Base-by-base conservation (phyloP, 1,140 invertebrate genomes). In the Heterodera carotae region DNA sequence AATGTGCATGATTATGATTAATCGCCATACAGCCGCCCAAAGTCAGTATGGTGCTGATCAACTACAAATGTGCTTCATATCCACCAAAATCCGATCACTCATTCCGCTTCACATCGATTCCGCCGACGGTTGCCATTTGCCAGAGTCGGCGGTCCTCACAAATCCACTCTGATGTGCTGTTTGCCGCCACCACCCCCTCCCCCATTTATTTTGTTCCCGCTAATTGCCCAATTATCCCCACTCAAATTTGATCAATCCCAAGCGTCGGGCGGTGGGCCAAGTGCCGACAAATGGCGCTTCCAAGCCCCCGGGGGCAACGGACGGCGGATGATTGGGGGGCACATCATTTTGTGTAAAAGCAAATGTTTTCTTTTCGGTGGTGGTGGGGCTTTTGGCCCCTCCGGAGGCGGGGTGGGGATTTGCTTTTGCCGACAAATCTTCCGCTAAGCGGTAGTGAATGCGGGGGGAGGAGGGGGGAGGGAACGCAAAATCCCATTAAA, bases 281-380 rank as follows among this genome's bases (percentile, higher is more conserved):
- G 48, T 56, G 48, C 48, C 48, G 48, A 56, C 48, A 56, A 56
- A 56, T 56, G 48, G 48, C 48, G 48, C 12, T 43, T 39, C 4
- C 48, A 1, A 22, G 48, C 48, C 48, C 15, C 18, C 48, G 48
- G 48, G 48, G 18, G 15, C n/a, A n/a, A n/a, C n/a, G n/a, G n/a
- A n/a, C n/a, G n/a, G n/a, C n/a, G n/a, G n/a, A n/a, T n/a, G n/a
- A n/a, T n/a, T n/a, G n/a, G n/a, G n/a, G n/a, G n/a, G n/a, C n/a
- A n/a, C n/a, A n/a, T n/a, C 48, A 56, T 56, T 56, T 56, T 15
- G 48, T 22, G 48, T 22, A 56, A 56, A 56, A 56, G 48, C 48
- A 56, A 56, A 56, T 56, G 48, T 56, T 56, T 56, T 56, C 48
- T 56, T 56, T 56, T 56, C 48, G 48, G 48, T 43, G 39, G 39